Evolutionary conservation across 2,797 vertebrate genomes (phyloP).

Genomic region (Caiman crocodilus): DNA sequence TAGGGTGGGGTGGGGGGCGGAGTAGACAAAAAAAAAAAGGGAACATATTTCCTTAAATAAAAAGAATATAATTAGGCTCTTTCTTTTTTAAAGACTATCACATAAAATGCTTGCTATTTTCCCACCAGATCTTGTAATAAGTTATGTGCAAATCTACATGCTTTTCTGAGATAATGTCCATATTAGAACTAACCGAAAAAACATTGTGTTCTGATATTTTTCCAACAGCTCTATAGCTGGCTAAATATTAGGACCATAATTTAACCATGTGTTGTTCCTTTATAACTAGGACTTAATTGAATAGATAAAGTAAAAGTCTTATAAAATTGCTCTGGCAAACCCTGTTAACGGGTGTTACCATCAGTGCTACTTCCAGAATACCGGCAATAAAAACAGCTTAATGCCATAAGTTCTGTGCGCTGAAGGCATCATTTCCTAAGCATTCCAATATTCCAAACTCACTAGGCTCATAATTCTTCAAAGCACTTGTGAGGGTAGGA

Average conservation of each 20-base stretch:
- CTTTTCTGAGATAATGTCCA: background rate
- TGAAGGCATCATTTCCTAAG: background rate
- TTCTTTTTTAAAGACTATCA: no score
- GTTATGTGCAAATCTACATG: background rate
- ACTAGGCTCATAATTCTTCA: background rate
- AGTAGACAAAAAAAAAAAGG: no score
- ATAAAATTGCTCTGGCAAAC: background rate
- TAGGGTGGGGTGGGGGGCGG: no score
- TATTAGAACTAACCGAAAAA: background rate
- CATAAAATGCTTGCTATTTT: background rate
- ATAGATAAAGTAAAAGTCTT: background rate
- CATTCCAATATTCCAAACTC: background rate
- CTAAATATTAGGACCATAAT: background rate
- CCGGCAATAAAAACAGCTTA: background rate
- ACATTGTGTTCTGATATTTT: background rate
- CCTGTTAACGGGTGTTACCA: background rate
- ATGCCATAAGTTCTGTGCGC: background rate
- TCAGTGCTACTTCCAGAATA: background rate
- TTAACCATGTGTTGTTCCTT: background rate
- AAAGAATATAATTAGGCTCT: no score
- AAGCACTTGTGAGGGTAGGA: background rate
- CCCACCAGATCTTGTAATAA: background rate
- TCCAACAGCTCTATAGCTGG: background rate
- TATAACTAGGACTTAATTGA: background rate
- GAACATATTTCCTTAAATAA: no score